Evolutionary conservation across 2,113 vertebrate species (phyloP).

Genomic region (Amazona vittata): DNA sequence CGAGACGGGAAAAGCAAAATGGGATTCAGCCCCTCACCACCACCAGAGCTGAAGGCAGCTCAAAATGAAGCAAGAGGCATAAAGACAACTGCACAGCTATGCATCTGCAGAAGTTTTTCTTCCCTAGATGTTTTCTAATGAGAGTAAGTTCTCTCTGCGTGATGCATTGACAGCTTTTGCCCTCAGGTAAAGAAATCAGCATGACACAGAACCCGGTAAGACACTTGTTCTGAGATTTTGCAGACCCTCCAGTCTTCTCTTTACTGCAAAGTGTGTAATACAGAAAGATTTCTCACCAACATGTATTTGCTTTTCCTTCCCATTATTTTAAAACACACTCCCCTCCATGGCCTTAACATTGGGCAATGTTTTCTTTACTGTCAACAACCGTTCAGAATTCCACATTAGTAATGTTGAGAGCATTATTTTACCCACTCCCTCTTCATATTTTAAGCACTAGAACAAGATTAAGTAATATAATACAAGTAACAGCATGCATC

Average conservation of each 20-base stretch:
- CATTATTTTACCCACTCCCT: not conserved
- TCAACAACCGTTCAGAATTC: not conserved
- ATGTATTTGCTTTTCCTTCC: not conserved
- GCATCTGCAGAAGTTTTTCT: not conserved
- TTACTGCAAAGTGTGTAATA: not conserved
- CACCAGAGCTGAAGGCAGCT: not conserved
- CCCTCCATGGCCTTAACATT: not conserved
- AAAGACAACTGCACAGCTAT: not conserved
- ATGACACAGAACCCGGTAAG: not conserved
- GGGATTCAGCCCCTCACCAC: not conserved
- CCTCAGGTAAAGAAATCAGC: conserved; percentile 20
- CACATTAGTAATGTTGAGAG: not conserved
- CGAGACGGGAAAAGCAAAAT: not conserved
- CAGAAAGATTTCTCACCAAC: not conserved
- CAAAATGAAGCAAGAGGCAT: not conserved
- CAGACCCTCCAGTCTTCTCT: not conserved
- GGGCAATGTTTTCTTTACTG: not conserved
- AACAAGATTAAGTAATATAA: not conserved
- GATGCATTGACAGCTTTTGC: conserved; percentile 10
- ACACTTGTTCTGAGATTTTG: not conserved
- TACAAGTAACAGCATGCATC: not conserved
- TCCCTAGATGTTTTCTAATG: conserved; percentile 2
- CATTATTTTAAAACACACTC: not conserved
- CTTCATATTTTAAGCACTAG: not conserved
- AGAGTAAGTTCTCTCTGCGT: not conserved